Percentiles rank a stretch among this genome's conserved stretches.
These are phyloP conservation scores for Gasterosteus nipponicus DNA, from an alignment of 2,113 vertebrate genomes.

Conservation along the genomic window DNA sequence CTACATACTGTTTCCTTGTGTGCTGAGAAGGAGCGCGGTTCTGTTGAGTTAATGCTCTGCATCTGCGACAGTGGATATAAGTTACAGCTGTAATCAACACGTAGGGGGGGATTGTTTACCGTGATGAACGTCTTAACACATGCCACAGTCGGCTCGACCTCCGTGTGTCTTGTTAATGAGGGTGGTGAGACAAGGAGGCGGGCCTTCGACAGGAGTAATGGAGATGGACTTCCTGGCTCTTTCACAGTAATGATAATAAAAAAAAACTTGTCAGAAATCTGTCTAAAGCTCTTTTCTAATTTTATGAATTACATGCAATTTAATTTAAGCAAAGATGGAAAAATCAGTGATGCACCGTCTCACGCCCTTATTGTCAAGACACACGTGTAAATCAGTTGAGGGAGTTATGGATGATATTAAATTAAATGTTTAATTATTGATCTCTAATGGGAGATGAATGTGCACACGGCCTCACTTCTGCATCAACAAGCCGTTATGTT, in stretches of 20 bases:
- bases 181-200: constrained; percentile 41
- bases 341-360: not conserved
- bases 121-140: constrained; percentile 49
- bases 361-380: constrained; percentile 1
- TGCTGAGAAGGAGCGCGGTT: not conserved
- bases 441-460: constrained; percentile 3
- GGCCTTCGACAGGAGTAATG: constrained; percentile 38
- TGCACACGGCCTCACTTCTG: not conserved
- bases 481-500: constrained; percentile 3
- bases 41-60: constrained; percentile 27
- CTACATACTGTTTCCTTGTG: not conserved
- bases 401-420: not conserved
- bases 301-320: not conserved
- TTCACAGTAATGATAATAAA: constrained; percentile 40
- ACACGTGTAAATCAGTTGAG: not conserved
- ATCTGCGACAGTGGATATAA: constrained; percentile 39
- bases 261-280: constrained; percentile 26
- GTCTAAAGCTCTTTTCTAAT: not conserved
- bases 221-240: constrained; percentile 38
- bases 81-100: constrained; percentile 49
- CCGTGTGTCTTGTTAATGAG: constrained; percentile 65
- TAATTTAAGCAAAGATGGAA: not conserved
- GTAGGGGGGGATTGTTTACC: constrained; percentile 40
- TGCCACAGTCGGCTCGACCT: constrained; percentile 13
- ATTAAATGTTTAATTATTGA: constrained; percentile 33